Evolutionary conservation across 2,113 vertebrate species (phyloP).

Genomic region (Melanerpes formicivorus): DNA sequence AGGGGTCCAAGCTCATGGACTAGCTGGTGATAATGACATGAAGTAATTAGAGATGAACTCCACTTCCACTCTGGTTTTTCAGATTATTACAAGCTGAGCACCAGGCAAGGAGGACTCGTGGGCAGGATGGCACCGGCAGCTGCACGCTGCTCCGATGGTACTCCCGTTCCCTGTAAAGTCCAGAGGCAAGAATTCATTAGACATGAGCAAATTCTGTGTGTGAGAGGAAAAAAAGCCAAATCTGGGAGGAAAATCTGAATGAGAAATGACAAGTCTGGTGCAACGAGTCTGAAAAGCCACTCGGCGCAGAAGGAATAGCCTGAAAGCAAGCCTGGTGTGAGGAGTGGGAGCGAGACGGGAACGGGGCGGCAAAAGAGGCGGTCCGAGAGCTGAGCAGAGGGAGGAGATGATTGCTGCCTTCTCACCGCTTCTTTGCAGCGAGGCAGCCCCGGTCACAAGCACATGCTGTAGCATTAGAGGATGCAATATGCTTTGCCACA

Average conservation of each 20-base stretch:
- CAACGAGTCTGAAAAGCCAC: constrained; percentile 37
- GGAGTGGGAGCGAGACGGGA: constrained; percentile 31
- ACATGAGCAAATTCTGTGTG: constrained; percentile 36
- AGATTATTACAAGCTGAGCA: constrained; percentile 25
- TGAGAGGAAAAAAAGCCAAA: constrained; percentile 37
- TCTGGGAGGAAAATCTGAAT: constrained; percentile 55
- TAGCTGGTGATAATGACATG: constrained; percentile 32
- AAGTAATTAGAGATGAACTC: constrained; percentile 55
- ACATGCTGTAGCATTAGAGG: constrained; percentile 22
- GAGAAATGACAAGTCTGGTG: constrained; percentile 61
- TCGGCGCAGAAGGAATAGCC: constrained; percentile 37
- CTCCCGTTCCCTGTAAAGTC: constrained; percentile 22
- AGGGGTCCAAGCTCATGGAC: constrained; percentile 7
- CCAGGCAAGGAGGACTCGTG: background rate
- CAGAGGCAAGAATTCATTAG: constrained; percentile 63
- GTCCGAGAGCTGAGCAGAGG: background rate
- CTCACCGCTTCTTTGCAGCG: background rate
- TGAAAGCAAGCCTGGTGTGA: constrained; percentile 43
- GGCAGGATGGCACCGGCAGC: constrained; percentile 58
- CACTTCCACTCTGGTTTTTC: constrained; percentile 56
- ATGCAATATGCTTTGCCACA: constrained; percentile 56
- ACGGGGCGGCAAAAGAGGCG: background rate
- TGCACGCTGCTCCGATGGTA: background rate
- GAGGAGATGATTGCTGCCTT: constrained; percentile 28
- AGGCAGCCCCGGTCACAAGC: constrained; percentile 9